phyloP scores from a whole-genome alignment of 2,888 invertebrate species.

The Ophonus ardosiacus region DNA sequence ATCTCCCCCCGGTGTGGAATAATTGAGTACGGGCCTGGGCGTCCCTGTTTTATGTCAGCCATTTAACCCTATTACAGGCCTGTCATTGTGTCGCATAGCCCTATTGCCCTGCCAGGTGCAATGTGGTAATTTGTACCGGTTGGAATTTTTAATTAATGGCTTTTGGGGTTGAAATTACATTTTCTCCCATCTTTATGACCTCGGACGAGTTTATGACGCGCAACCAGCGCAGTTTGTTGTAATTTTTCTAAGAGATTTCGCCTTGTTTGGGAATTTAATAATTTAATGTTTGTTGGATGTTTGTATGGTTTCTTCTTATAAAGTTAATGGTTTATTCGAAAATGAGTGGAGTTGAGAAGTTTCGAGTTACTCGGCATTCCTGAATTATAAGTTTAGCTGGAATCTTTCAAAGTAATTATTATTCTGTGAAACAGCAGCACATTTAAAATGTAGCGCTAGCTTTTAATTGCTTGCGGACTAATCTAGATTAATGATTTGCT shows the following conservation, averaged over 20 bases:
- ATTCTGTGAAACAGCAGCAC: slow-evolving; percentile 32
- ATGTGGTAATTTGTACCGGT: slow-evolving; percentile 54
- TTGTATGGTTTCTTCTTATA: slow-evolving; percentile 50
- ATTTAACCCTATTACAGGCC: slow-evolving; percentile 54
- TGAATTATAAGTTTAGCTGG: slow-evolving; percentile 41
- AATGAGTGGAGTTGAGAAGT: slow-evolving; percentile 23
- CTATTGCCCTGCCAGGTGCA: slow-evolving; percentile 47
- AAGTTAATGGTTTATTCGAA: slow-evolving; percentile 49
- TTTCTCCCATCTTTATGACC: slow-evolving; percentile 49
- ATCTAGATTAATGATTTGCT: slow-evolving; percentile 36
- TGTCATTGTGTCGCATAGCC: slow-evolving; percentile 39
- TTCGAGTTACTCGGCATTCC: slow-evolving; percentile 49
- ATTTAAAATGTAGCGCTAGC: slow-evolving; percentile 6
- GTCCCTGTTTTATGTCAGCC: slow-evolving; percentile 52
- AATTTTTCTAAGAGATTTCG: slow-evolving; percentile 36
- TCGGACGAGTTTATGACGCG: slow-evolving; percentile 33
- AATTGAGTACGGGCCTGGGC: slow-evolving; percentile 9
- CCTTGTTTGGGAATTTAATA: slow-evolving; percentile 45
- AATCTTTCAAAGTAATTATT: slow-evolving; percentile 56
- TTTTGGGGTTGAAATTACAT: slow-evolving; percentile 54
- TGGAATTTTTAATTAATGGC: slow-evolving; percentile 57
- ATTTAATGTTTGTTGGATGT: slow-evolving; percentile 45
- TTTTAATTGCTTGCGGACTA: slow-evolving; percentile 30
- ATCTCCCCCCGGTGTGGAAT: slow-evolving; percentile 5
- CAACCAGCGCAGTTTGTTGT: slow-evolving; percentile 35